These are phyloP conservation scores for Cerceris rybyensis DNA, from an alignment of 2,888 invertebrate genomes.

Conservation along the genomic window DNA sequence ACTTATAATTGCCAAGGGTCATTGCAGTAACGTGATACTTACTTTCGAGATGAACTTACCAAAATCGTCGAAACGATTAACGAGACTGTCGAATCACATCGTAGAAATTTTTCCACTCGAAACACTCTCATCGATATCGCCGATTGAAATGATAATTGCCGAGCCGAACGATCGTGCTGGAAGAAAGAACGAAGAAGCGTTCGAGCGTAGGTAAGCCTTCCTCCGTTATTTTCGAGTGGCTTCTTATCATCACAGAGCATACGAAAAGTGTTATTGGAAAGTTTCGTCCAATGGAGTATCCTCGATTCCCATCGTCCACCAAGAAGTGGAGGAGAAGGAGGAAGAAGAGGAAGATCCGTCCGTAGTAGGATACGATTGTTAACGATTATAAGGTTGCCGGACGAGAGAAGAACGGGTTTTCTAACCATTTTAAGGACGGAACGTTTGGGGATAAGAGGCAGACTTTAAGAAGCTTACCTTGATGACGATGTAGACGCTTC, in stretches of 20 bases:
- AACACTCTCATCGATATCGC: no score
- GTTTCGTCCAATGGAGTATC: constrained; percentile 21
- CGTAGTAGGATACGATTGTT: constrained; percentile 39
- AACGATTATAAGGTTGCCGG: constrained; percentile 54
- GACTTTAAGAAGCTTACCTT: constrained; percentile 61
- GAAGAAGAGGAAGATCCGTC: constrained; percentile 26
- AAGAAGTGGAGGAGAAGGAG: not conserved
- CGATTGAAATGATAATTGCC: no score
- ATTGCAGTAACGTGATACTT: no score
- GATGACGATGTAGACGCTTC: constrained; percentile 61
- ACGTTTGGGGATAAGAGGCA: constrained; percentile 38
- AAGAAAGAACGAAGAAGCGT: no score
- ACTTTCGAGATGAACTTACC: no score
- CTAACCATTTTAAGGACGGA: constrained; percentile 42
- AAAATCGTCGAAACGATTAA: no score
- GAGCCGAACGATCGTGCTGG: no score
- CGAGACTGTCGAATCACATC: no score
- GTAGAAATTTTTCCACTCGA: no score
- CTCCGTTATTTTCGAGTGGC: not conserved
- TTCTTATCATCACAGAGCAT: constrained; percentile 7
- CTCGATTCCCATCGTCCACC: constrained; percentile 33
- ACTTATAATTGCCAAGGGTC: no score
- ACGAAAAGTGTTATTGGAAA: constrained; percentile 40
- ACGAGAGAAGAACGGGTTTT: constrained; percentile 8
- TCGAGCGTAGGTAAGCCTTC: not conserved